Conservation (phyloP, 2,797 vertebrate species). For the Epinephelus coioides region DNA sequence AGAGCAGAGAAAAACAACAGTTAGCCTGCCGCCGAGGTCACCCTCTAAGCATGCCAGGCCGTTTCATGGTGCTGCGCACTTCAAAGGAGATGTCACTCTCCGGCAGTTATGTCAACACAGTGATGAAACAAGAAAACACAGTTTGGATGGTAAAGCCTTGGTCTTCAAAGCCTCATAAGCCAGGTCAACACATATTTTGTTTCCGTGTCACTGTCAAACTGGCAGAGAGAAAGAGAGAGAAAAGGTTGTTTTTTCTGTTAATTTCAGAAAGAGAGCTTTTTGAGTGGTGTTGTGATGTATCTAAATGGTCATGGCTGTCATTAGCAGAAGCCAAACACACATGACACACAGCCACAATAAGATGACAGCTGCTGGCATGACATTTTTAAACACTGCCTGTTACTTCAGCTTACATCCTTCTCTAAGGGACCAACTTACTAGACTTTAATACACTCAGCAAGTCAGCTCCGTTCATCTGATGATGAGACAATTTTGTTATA, state of each 20-base stretch:
- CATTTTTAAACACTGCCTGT: slow-evolving; percentile 21
- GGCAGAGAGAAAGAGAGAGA: slow-evolving; percentile 24
- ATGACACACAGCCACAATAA: slow-evolving; percentile 23
- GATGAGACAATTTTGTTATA: slow-evolving; percentile 5
- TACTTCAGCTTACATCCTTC: slow-evolving; percentile 16
- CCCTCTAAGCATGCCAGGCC: slow-evolving; percentile 56
- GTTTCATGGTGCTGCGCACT: slow-evolving; percentile 59
- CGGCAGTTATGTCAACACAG: slow-evolving; percentile 75
- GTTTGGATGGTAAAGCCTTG: slow-evolving; percentile 58
- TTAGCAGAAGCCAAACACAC: slow-evolving; percentile 42
- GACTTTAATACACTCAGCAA: slow-evolving; percentile 17
- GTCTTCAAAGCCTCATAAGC: slow-evolving; percentile 70
- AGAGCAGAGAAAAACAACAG: slow-evolving; percentile 78
- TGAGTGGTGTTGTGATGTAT: slow-evolving; percentile 59
- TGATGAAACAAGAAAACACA: slow-evolving; percentile 76
- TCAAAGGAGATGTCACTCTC: slow-evolving; percentile 80
- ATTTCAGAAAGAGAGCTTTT: slow-evolving; percentile 56
- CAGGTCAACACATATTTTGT: slow-evolving; percentile 68
- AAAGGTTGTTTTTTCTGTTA: slow-evolving; percentile 59
- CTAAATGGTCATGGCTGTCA: slow-evolving; percentile 49
- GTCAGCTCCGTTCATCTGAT: neutral
- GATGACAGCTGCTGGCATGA: slow-evolving; percentile 42
- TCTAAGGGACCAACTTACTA: slow-evolving; percentile 2
- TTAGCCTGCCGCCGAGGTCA: slow-evolving; percentile 74
- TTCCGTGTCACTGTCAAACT: slow-evolving; percentile 68